Base-by-base conservation (phyloP, 1,140 invertebrate genomes). In the Philopotamus ludificatus region DNA sequence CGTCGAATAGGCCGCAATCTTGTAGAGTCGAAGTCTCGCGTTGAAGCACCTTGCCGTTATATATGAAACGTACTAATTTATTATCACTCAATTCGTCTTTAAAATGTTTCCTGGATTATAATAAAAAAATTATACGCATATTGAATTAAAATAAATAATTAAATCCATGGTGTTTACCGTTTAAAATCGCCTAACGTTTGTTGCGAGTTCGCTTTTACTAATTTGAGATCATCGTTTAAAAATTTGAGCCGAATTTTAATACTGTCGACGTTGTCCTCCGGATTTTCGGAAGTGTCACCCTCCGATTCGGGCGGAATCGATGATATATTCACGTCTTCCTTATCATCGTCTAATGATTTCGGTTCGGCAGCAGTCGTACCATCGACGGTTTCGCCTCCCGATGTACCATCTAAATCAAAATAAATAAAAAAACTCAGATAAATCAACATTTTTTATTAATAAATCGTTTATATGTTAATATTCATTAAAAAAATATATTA, bases 171-270 rank as follows among this genome's bases (percentile, higher is more conserved):
- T 47, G 7, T 9, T n/a, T 18, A 94, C 92, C 87, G 89, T 86
- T 93, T 94, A 78, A 96, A 96, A 76, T 92, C 88, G 55, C 88
- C 90, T 65, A 96, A 78, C 60, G 85, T 82, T 74, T 93, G 91
- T 65, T 87, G 82, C 22, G 89, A 82, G 64, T 83, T 86, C 2
- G 89, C 91, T 72, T 88, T 86, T 0, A 95, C 92, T 58, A 90
- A 74, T 77, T 89, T 89, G 66, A 91, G 83, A 45, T 92, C 90
- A 72, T 95, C 93, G 75, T 95, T 93, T 34, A 95, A 83, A 74
- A 91, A 95, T 75, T 93, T 94, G 1, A 95, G 77, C 71, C 89
- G 87, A 64, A 95, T 89, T 39, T 85, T 82, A 68, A 92, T 89
- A 61, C 81, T 75, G 70, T 79, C 73, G 10, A 7, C 28, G 12